Conservation (phyloP, 2,113 vertebrate genomes). For the Ctenodactylus gundi region DNA sequence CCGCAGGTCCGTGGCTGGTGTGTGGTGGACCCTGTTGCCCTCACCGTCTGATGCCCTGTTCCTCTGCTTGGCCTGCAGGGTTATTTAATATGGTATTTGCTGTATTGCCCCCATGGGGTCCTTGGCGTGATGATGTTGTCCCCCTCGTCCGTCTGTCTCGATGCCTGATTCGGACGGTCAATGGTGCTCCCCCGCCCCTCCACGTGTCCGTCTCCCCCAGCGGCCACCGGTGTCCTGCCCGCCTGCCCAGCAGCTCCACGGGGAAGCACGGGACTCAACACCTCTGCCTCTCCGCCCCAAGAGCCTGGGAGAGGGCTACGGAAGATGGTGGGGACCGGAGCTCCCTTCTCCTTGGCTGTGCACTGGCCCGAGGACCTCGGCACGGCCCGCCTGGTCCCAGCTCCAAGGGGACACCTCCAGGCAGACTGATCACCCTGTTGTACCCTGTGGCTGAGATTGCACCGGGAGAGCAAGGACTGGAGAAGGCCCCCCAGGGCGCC, state of each 20-base stretch:
- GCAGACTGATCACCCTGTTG: not conserved
- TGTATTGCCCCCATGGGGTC: constrained; percentile 91
- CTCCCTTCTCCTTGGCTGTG: not conserved
- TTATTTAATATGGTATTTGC: constrained; percentile 87
- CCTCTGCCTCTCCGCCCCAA: not conserved
- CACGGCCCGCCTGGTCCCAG: not conserved
- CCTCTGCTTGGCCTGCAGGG: constrained; percentile 82
- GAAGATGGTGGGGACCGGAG: constrained; percentile 16
- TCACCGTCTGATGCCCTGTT: not conserved
- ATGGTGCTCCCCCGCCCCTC: constrained; percentile 85
- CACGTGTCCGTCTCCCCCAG: constrained; percentile 57
- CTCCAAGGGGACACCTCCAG: not conserved
- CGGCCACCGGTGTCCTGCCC: not conserved
- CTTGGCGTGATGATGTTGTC: constrained; percentile 85
- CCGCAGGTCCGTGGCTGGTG: accelerated
- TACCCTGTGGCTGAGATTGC: not conserved
- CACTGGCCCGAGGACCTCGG: not conserved
- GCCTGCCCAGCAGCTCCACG: not conserved
- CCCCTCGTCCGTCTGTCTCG: constrained; percentile 85
- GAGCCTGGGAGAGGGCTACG: not conserved
- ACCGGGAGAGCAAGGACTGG: not conserved
- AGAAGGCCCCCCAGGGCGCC: not conserved
- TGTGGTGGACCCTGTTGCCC: not conserved
- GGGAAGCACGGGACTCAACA: constrained; percentile 15
- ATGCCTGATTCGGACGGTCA: constrained; percentile 85